Evolutionary conservation across 2,888 invertebrate genomes (phyloP).

Genomic region (Orchesella flavescens): DNA sequence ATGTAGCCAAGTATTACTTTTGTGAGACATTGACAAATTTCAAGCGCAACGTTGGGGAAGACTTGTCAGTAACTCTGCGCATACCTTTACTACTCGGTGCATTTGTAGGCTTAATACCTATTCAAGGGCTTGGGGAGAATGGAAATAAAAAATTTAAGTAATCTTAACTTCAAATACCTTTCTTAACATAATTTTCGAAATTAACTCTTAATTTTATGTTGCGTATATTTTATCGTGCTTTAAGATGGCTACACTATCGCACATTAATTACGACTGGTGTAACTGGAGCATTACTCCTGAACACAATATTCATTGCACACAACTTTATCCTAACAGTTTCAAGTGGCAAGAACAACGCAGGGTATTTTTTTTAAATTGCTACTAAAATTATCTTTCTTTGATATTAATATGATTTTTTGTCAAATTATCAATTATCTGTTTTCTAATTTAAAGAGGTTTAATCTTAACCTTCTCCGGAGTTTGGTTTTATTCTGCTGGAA

Average conservation of each 20-base stretch:
- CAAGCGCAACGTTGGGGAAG: conserved; percentile 38
- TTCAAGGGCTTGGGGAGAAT: conserved; percentile 43
- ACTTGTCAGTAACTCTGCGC: conserved; percentile 53
- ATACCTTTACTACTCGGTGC: conserved; percentile 62
- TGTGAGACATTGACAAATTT: background rate
- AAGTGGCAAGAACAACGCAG: conserved; percentile 55
- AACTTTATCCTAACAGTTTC: conserved; percentile 47
- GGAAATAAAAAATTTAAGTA: too few species aligned
- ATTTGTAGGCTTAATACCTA: conserved; percentile 61
- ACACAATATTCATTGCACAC: conserved; percentile 60
- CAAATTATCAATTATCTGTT: background rate
- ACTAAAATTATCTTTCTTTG: too few species aligned
- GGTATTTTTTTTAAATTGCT: conserved; percentile 39
- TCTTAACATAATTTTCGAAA: too few species aligned
- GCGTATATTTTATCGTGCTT: too few species aligned
- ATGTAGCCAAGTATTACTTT: too few species aligned
- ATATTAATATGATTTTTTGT: too few species aligned
- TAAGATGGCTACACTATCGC: conserved; percentile 65
- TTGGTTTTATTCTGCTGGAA: conserved; percentile 68
- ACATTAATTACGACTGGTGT: conserved; percentile 57
- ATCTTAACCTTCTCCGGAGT: conserved; percentile 62
- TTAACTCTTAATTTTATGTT: too few species aligned
- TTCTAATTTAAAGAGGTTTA: conserved; percentile 43
- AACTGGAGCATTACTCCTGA: conserved; percentile 43
- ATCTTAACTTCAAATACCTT: too few species aligned